Evolutionary conservation across 2,797 vertebrate genomes (phyloP).

Genomic region (Carapus acus): DNA sequence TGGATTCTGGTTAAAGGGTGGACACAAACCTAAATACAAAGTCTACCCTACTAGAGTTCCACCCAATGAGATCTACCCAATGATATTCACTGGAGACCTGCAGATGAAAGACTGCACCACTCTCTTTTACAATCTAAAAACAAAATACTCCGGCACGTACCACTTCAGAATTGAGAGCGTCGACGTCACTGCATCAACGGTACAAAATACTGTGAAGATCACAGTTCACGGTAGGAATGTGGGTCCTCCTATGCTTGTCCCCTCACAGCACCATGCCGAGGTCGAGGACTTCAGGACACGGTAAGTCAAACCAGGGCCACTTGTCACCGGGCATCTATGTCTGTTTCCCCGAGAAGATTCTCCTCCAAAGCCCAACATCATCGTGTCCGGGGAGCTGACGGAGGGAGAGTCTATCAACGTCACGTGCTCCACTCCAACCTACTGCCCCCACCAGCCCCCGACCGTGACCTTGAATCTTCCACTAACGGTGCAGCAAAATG

Average conservation of each 20-base stretch:
- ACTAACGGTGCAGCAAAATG: constrained; percentile 14
- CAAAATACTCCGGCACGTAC: constrained; percentile 3
- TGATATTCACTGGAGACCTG: constrained; percentile 43
- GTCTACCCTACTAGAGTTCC: neutral
- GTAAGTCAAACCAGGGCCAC: neutral
- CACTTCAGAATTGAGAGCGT: constrained; percentile 46
- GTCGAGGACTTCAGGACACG: too few relatives aligned
- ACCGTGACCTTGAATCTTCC: constrained; percentile 47
- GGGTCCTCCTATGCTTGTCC: too few relatives aligned
- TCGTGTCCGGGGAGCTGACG: too few relatives aligned
- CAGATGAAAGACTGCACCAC: constrained; percentile 49
- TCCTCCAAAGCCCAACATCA: constrained; percentile 15
- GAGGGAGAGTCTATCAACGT: constrained; percentile 28
- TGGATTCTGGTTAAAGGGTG: constrained; percentile 10
- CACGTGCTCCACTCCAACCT: constrained; percentile 50
- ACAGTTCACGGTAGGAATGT: constrained; percentile 45
- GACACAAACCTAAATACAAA: accelerated
- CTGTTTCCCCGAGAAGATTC: constrained; percentile 27
- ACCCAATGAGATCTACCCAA: neutral
- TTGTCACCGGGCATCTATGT: too few relatives aligned
- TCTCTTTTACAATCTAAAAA: constrained; percentile 35
- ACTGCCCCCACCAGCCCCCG: constrained; percentile 56
- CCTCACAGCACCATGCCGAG: too few relatives aligned
- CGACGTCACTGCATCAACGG: accelerated
- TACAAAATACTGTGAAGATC: constrained; percentile 20